A percentile compares a stretch with the other conserved stretches of the same genome.
These are phyloP conservation scores for Aptenodytes forsteri DNA, from an alignment of 2,113 vertebrate genomes.

Conservation along the genomic window DNA sequence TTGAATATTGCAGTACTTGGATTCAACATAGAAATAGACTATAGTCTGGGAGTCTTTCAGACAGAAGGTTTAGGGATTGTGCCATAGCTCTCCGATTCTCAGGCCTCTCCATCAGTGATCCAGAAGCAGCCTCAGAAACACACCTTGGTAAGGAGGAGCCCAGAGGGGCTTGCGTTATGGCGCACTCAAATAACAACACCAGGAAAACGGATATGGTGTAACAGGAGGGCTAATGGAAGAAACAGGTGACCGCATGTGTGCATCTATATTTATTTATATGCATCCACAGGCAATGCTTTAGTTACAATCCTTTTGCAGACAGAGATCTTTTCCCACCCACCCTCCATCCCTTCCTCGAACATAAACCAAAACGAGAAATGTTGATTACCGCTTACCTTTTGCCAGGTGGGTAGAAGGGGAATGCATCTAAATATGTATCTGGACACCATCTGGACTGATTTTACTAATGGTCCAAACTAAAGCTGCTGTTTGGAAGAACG, in stretches of 20 bases:
- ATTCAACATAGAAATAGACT: not conserved
- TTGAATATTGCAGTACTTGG: not conserved
- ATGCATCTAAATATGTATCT: not conserved
- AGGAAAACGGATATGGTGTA: not conserved
- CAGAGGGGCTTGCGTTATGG: not conserved
- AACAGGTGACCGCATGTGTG: not conserved
- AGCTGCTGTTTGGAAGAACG: not conserved
- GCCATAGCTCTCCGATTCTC: not conserved
- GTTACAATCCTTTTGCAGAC: not conserved
- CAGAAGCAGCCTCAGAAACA: not conserved
- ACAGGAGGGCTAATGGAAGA: not conserved
- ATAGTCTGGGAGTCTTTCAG: not conserved
- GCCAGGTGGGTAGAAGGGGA: not conserved
- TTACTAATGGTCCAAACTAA: not conserved
- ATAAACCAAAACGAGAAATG: not conserved
- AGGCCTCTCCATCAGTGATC: not conserved
- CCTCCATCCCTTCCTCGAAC: not conserved
- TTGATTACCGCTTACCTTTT: not conserved
- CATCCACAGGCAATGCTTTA: not conserved
- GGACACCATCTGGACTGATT: not conserved
- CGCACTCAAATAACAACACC: not conserved
- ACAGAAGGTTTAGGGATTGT: not conserved
- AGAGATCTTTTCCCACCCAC: not conserved
- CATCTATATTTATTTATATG: not conserved
- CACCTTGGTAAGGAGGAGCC: not conserved